Percentiles rank a stretch among this genome's conserved stretches.
Evolutionary conservation across 2,888 invertebrate genomes (phyloP).

Genomic region (Stenoptilia bipunctidactyla): DNA sequence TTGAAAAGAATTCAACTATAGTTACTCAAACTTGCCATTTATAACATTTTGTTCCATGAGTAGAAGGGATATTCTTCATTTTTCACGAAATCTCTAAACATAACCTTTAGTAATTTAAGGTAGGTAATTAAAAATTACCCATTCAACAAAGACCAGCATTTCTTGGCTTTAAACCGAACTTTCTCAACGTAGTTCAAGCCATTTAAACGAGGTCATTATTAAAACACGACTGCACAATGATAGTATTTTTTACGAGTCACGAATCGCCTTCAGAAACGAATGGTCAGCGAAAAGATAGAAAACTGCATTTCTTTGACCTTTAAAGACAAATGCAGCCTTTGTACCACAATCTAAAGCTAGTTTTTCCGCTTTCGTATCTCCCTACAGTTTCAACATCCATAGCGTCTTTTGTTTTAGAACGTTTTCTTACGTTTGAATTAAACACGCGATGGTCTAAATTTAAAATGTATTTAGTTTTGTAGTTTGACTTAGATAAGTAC

Average conservation of each 20-base stretch:
- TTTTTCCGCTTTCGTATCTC: background rate
- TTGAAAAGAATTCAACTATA: too few relatives aligned
- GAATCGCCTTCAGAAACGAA: background rate
- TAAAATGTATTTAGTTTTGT: background rate
- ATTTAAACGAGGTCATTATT: background rate
- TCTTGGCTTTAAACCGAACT: background rate
- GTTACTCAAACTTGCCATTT: too few relatives aligned
- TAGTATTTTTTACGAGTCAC: background rate
- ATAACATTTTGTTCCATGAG: too few relatives aligned
- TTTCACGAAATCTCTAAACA: too few relatives aligned
- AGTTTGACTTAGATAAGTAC: background rate
- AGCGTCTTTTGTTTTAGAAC: constrained; percentile 3
- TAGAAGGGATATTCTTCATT: too few relatives aligned
- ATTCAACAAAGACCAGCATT: too few relatives aligned
- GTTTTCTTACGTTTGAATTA: background rate
- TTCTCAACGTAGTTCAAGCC: background rate
- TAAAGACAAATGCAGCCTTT: constrained; percentile 18
- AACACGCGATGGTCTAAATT: background rate
- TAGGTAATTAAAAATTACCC: too few relatives aligned
- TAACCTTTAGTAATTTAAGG: too few relatives aligned
- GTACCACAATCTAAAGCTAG: background rate
- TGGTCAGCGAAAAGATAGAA: constrained; percentile 19
- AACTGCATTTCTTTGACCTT: constrained; percentile 31
- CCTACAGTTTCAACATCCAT: constrained; percentile 10
- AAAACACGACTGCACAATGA: background rate